These are phyloP conservation scores for Metacarcinus magister DNA, from an alignment of 2,888 invertebrate genomes.

Conservation along the genomic window DNA sequence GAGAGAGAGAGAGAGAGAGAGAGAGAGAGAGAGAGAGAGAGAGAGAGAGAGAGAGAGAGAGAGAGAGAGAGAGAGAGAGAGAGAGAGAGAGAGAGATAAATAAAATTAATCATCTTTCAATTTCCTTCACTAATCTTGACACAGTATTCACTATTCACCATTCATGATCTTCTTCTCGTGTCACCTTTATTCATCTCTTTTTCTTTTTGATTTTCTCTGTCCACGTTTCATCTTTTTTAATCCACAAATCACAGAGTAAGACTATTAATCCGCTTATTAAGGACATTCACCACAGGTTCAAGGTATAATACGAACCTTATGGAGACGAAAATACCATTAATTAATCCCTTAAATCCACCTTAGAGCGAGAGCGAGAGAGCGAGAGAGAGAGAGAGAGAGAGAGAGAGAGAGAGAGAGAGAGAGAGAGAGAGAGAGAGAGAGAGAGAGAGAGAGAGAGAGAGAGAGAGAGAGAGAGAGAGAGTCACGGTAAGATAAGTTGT, in stretches of 20 bases:
- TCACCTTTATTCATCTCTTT: background rate
- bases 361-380: no score
- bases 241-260: background rate
- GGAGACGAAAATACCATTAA: background rate
- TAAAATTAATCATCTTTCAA: background rate
- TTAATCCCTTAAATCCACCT: background rate
- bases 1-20: conserved; percentile 48
- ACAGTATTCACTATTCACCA: background rate
- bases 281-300: background rate
- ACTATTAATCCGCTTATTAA: background rate
- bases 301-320: background rate
- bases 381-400: no score
- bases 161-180: background rate
- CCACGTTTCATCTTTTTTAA: background rate
- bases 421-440: no score
- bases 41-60: conserved; percentile 48
- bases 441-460: no score
- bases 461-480: no score
- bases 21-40: conserved; percentile 48
- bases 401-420: no score
- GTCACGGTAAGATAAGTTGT: no score
- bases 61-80: conserved; percentile 42
- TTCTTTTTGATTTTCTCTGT: background rate
- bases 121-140: background rate
- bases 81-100: background rate